Base-by-base conservation (phyloP, 2,113 vertebrate species). In the Loxodonta africana region DNA sequence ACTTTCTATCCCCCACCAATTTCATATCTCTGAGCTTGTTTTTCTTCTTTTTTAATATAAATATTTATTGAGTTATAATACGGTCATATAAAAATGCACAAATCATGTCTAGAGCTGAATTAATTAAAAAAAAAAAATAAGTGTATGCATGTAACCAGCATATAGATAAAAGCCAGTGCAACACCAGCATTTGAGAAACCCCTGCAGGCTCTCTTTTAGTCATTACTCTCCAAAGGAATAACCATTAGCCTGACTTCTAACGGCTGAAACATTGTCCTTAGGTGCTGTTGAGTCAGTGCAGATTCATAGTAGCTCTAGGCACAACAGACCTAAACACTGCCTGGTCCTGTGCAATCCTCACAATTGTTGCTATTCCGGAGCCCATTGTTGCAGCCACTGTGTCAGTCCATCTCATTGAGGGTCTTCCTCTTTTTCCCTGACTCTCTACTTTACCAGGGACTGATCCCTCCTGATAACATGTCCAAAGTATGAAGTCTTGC, bases 51-150 rank as follows among this genome's bases (percentile, higher is more conserved):
- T 69, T 33, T 15, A 51, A 44, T 8, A 30, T 28, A 83, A 46
- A 53, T 41, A 95, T 85, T 92, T 89, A 41, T 41, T 77, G 10
- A 60, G 60, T 67, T 92, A 63, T 44, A 83, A 44, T 28, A 91
- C 2, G 83, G 65, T 74, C 44, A 63, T 8, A 33, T 7, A 33
- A 33, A 87, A 83, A 88, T 46, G 2, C 63, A 41, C 21, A 63
- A 76, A 51, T 90, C 2, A 37, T 41, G 1, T 62, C 18, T 67
- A 44, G 20, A 37, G 18, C 28, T 8, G 8, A 57, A 48, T 69
- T 76, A 88, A 85, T 53, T 62, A 21, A 21, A 21, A 21, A 4
- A 69, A 74, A 74, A 69, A 41, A 30, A 5, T 57, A 1, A 93
- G 53, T 78, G 69, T 25, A 30, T 12, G 20, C 28, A 46, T 37